A percentile compares a stretch with the other conserved stretches of the same genome.
Evolutionary conservation across 2,888 invertebrate species (phyloP).

Genomic region (Scaptomyza cyrtandrae): DNA sequence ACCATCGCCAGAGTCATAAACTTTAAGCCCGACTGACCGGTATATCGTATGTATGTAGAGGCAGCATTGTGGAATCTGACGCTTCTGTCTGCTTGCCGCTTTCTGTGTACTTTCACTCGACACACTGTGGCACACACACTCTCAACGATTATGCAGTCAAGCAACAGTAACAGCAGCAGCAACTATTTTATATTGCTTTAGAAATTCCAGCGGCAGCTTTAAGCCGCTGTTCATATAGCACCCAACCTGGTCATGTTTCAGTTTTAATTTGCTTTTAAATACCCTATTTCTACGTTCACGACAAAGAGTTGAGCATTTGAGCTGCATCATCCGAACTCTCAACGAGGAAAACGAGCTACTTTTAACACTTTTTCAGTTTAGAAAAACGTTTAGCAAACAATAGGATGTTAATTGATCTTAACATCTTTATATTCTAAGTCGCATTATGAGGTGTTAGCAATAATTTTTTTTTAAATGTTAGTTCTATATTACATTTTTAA

Average conservation of each 20-base stretch:
- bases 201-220: conserved; percentile 59
- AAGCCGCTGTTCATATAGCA: conserved; percentile 49
- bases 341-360: too few relatives aligned
- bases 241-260: conserved; percentile 56
- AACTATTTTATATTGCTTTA: conserved; percentile 38
- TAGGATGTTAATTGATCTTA: too few relatives aligned
- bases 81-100: conserved; percentile 46
- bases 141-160: conserved; percentile 71
- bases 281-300: conserved; percentile 6
- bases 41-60: conserved; percentile 14
- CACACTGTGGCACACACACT: conserved; percentile 58
- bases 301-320: not conserved
- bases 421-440: not conserved
- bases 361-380: too few relatives aligned
- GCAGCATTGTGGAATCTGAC: conserved; percentile 30
- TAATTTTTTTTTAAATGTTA: too few relatives aligned
- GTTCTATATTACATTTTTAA: not conserved
- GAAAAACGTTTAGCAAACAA: too few relatives aligned
- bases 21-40: conserved; percentile 48
- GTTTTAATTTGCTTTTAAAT: conserved; percentile 51
- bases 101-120: conserved; percentile 70
- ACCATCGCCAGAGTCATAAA: conserved; percentile 40
- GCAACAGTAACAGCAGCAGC: conserved; percentile 39
- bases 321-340: too few relatives aligned
- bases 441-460: too few relatives aligned